Percentiles rank a stretch among this genome's conserved stretches.
Evolutionary conservation across 2,113 vertebrate genomes (phyloP).

Genomic region (Melospiza georgiana): DNA sequence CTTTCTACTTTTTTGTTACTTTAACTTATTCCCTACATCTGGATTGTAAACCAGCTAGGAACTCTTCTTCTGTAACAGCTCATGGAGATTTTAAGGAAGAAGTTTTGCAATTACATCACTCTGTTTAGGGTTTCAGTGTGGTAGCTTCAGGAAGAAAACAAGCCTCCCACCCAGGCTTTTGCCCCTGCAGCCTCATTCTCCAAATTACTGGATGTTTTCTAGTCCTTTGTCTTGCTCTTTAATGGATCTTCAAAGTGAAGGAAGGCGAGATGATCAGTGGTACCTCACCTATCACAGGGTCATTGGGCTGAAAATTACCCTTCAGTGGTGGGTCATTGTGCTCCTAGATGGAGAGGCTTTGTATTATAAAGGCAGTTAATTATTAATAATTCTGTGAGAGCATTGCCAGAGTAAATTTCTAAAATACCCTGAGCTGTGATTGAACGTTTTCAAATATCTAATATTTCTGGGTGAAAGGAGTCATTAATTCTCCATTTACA

Average conservation of each 20-base stretch:
- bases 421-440: background rate
- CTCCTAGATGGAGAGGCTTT: background rate
- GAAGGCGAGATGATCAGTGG: background rate
- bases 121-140: background rate
- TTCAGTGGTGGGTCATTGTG: background rate
- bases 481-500: slow-evolving; percentile 12
- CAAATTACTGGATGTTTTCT: background rate
- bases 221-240: background rate
- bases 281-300: background rate
- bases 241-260: background rate
- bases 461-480: slow-evolving; percentile 11
- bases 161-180: background rate
- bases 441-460: slow-evolving; percentile 12
- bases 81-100: background rate
- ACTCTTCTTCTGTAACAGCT: background rate
- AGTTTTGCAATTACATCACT: background rate
- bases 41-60: background rate
- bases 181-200: background rate
- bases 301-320: background rate
- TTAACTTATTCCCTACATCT: background rate
- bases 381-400: background rate
- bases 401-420: slow-evolving; percentile 17
- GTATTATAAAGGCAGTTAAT: slow-evolving; percentile 8
- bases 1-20: background rate
- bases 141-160: background rate